These are phyloP conservation scores for Macrosoma leucophasiata DNA, from an alignment of 2,888 invertebrate genomes.

Conservation along the genomic window DNA sequence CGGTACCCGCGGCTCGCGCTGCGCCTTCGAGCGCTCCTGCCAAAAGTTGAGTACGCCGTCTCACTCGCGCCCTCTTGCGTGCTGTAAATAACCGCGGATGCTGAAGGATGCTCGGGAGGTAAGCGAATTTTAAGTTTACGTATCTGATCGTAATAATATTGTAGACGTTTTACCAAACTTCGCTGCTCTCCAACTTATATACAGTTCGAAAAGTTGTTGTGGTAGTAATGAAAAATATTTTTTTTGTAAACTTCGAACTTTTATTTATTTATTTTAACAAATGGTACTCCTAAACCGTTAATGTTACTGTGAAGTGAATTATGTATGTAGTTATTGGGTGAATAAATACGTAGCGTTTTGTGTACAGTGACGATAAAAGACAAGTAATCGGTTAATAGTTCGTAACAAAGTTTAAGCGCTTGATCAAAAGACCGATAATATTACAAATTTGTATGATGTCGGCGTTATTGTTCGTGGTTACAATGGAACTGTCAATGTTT, in stretches of 20 bases:
- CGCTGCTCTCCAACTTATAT: too few relatives aligned
- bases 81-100: slow-evolving; percentile 23
- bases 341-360: too few relatives aligned
- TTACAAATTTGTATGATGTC: slow-evolving; percentile 44
- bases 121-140: slow-evolving; percentile 28
- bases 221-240: too few relatives aligned
- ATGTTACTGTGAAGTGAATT: too few relatives aligned
- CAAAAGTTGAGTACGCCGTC: slow-evolving; percentile 58
- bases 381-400: slow-evolving; percentile 17
- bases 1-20: slow-evolving; percentile 69
- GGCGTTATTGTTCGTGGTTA: slow-evolving; percentile 54
- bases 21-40: slow-evolving; percentile 55
- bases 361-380: too few relatives aligned
- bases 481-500: slow-evolving; percentile 69
- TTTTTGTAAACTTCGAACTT: too few relatives aligned
- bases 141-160: too few relatives aligned
- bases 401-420: slow-evolving; percentile 14
- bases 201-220: too few relatives aligned
- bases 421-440: slow-evolving; percentile 30
- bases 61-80: slow-evolving; percentile 61
- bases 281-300: too few relatives aligned
- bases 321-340: too few relatives aligned
- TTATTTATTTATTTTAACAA: too few relatives aligned
- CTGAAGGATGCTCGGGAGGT: slow-evolving; percentile 47
- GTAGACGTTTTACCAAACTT: too few relatives aligned